Conservation (phyloP, 53 echinoderm and acorn worm genomes). For the Luidia sarsii region DNA sequence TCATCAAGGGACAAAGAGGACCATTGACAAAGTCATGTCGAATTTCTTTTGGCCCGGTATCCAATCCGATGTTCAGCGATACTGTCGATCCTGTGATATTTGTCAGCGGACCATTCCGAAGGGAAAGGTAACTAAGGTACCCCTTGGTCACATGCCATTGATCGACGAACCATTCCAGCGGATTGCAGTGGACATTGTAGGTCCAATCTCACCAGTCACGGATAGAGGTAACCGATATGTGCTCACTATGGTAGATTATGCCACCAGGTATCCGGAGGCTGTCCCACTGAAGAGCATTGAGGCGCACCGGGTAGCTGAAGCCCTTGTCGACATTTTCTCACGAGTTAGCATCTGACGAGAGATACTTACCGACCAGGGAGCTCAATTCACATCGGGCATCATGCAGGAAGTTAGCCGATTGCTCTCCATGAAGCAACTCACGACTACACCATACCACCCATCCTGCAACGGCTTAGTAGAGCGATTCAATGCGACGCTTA, state of each 20-base stretch:
- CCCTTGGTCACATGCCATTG: slow-evolving; percentile 47
- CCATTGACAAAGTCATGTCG: slow-evolving; percentile 35
- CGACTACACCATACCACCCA: slow-evolving; percentile 57
- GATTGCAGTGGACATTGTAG: slow-evolving; percentile 52
- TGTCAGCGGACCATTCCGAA: slow-evolving; percentile 64
- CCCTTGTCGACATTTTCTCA: slow-evolving; percentile 40
- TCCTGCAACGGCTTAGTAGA: slow-evolving; percentile 60
- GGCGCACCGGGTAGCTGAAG: slow-evolving; percentile 38
- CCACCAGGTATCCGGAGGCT: slow-evolving; percentile 56
- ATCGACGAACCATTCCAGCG: slow-evolving; percentile 48
- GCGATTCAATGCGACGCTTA: slow-evolving; percentile 53
- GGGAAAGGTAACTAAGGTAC: slow-evolving; percentile 47
- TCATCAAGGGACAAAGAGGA: slow-evolving; percentile 43
- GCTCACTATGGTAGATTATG: slow-evolving; percentile 59
- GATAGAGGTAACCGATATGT: slow-evolving; percentile 45
- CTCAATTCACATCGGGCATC: slow-evolving; percentile 53
- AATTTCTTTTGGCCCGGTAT: slow-evolving; percentile 56
- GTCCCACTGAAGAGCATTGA: slow-evolving; percentile 51
- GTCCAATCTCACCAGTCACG: slow-evolving; percentile 43
- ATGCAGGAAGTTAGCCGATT: slow-evolving; percentile 63
- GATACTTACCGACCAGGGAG: slow-evolving; percentile 59
- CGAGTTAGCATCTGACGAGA: slow-evolving; percentile 53
- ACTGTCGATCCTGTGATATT: slow-evolving; percentile 61
- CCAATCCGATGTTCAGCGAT: slow-evolving; percentile 44
- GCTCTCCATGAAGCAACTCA: slow-evolving; percentile 38